A percentile compares a stretch with the other conserved stretches of the same genome.
phyloP scores from a whole-genome alignment of 2,888 invertebrate genomes.

The Parnassius apollo region DNA sequence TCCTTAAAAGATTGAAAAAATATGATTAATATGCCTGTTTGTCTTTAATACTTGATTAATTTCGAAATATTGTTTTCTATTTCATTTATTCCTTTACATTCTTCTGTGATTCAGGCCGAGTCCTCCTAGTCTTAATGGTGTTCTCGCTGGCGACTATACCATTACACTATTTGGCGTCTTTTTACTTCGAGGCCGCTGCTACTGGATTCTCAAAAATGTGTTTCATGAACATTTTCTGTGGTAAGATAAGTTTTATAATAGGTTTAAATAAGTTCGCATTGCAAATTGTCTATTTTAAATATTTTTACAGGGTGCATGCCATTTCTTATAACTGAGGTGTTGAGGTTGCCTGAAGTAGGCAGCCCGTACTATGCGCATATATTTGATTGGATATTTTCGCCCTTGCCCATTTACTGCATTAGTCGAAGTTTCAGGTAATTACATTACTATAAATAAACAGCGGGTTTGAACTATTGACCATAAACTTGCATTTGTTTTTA shows the following conservation, averaged over 20 bases:
- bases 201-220: conserved; percentile 89
- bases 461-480: too few relatives aligned
- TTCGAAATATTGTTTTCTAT: neutral
- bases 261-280: neutral
- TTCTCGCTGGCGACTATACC: conserved; percentile 88
- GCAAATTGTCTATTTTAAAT: neutral
- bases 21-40: too few relatives aligned
- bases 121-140: conserved; percentile 83
- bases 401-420: conserved; percentile 84
- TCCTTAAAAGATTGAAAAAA: too few relatives aligned
- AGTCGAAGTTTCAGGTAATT: conserved; percentile 69
- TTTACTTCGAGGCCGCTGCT: conserved; percentile 86
- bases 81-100: neutral
- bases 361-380: conserved; percentile 82
- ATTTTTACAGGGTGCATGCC: conserved; percentile 84
- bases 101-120: conserved; percentile 64
- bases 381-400: conserved; percentile 86
- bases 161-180: conserved; percentile 86
- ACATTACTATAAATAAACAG: too few relatives aligned
- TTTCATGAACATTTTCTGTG: conserved; percentile 85
- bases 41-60: too few relatives aligned
- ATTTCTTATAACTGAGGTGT: conserved; percentile 85
- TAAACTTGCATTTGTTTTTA: too few relatives aligned
- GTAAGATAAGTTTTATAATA: conserved; percentile 37
- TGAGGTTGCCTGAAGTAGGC: conserved; percentile 84